These are phyloP conservation scores for Caenorhabditis auriculariae DNA, from an alignment of 2,888 invertebrate species.

Conservation along the genomic window DNA sequence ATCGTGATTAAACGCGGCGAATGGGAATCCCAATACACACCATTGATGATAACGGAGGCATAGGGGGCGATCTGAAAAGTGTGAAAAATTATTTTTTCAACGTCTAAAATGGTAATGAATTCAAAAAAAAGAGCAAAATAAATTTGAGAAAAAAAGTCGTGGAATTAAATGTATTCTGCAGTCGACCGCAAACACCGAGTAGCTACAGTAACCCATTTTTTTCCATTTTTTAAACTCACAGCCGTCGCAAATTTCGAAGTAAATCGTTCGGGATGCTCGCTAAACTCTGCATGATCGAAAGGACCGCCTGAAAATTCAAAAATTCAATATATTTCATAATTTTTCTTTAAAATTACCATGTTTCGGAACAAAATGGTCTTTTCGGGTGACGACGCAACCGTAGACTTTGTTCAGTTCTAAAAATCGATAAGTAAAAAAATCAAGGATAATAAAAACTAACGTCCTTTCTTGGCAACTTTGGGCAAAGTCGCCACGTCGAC, in stretches of 20 bases:
- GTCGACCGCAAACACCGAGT: too few species aligned
- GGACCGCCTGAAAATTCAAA: slow-evolving; percentile 70
- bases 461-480: slow-evolving; percentile 94
- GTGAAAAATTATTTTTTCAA: too few species aligned
- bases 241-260: slow-evolving; percentile 92
- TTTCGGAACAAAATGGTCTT: slow-evolving; percentile 88
- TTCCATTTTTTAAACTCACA: slow-evolving; percentile 69
- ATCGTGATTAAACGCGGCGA: slow-evolving; percentile 93
- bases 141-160: too few species aligned
- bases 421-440: slow-evolving; percentile 26
- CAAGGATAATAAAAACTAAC: slow-evolving; percentile 69
- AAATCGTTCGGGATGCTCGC: slow-evolving; percentile 87
- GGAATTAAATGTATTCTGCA: too few species aligned
- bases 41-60: slow-evolving; percentile 92
- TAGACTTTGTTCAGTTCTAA: slow-evolving; percentile 92
- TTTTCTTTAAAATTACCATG: slow-evolving; percentile 74
- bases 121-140: too few species aligned
- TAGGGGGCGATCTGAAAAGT: slow-evolving; percentile 83
- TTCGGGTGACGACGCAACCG: slow-evolving; percentile 88
- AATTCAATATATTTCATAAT: too few species aligned
- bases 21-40: slow-evolving; percentile 97
- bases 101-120: too few species aligned
- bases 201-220: too few species aligned
- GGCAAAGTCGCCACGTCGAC: slow-evolving; percentile 90
- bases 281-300: slow-evolving; percentile 86